Evolutionary conservation across 1,140 invertebrate species (phyloP).

Genomic region (Lysiphlebus fabarum): DNA sequence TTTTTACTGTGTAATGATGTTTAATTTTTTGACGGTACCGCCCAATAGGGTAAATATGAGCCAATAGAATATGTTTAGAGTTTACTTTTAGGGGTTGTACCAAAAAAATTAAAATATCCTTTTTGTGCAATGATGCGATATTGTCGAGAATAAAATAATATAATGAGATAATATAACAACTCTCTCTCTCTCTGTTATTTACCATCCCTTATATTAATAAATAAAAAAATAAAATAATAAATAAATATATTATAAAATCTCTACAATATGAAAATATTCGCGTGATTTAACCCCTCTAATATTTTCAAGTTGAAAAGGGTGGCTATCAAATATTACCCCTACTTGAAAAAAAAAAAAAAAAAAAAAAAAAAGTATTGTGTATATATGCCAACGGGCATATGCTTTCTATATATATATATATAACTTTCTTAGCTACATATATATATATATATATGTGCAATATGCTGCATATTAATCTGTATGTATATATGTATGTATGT

Average conservation of each 20-base stretch:
- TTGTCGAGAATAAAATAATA: constrained; percentile 12
- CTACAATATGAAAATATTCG: no score
- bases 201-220: neutral
- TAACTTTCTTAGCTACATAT: constrained; percentile 8
- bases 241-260: no score
- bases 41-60: constrained; percentile 29
- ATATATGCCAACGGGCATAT: constrained; percentile 36
- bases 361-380: constrained; percentile 16
- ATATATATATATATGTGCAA: neutral
- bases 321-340: constrained; percentile 21
- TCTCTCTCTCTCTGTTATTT: constrained; percentile 2
- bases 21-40: constrained; percentile 29
- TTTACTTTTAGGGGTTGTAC: constrained; percentile 31
- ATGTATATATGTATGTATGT: constrained; percentile 50
- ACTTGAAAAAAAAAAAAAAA: no score
- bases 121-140: constrained; percentile 38
- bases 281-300: no score
- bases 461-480: neutral
- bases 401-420: constrained; percentile 19
- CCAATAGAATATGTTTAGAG: constrained; percentile 31
- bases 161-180: constrained; percentile 9
- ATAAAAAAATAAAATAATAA: no score
- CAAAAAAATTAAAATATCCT: constrained; percentile 46
- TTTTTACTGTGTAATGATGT: no score
- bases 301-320: neutral